Evolutionary conservation across 2,888 invertebrate genomes (phyloP).

Genomic region (Lacanobia wlatinum): DNA sequence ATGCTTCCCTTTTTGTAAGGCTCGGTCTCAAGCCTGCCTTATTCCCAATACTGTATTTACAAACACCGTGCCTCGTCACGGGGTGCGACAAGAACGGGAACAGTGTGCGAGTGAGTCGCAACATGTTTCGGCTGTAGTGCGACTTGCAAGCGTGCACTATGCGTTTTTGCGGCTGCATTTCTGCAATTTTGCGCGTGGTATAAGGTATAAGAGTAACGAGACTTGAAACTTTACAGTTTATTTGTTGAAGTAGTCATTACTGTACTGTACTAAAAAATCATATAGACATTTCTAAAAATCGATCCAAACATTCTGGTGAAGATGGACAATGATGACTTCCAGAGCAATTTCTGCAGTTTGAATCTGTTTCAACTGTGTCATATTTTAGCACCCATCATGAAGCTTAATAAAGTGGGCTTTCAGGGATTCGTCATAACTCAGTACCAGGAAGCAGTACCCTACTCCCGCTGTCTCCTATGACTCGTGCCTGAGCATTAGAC

Average conservation of each 20-base stretch:
- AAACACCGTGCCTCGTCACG: conserved; percentile 70
- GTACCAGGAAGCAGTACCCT: not conserved
- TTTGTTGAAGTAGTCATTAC: not conserved
- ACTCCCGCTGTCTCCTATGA: conserved; percentile 61
- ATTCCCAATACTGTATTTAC: conserved; percentile 71
- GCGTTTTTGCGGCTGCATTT: conserved; percentile 86
- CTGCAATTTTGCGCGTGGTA: conserved; percentile 77
- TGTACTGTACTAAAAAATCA: not conserved
- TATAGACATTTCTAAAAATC: not conserved
- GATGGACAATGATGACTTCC: not conserved
- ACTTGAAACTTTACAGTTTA: not conserved
- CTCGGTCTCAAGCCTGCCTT: conserved; percentile 17
- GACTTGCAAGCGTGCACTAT: conserved; percentile 84
- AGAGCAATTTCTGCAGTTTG: not conserved
- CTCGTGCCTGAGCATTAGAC: conserved; percentile 78
- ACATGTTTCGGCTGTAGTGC: conserved; percentile 77
- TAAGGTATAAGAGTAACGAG: conserved; percentile 55
- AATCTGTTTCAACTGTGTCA: rapidly evolving
- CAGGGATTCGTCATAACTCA: not conserved
- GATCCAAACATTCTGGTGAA: not conserved
- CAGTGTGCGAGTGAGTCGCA: conserved; percentile 72
- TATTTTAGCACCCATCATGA: not conserved
- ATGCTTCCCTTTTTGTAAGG: conserved; percentile 42
- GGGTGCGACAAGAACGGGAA: conserved; percentile 72
- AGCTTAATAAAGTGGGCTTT: not conserved